These are phyloP conservation scores for Danionella dracula DNA, from an alignment of 2,797 vertebrate genomes.

Conservation along the genomic window DNA sequence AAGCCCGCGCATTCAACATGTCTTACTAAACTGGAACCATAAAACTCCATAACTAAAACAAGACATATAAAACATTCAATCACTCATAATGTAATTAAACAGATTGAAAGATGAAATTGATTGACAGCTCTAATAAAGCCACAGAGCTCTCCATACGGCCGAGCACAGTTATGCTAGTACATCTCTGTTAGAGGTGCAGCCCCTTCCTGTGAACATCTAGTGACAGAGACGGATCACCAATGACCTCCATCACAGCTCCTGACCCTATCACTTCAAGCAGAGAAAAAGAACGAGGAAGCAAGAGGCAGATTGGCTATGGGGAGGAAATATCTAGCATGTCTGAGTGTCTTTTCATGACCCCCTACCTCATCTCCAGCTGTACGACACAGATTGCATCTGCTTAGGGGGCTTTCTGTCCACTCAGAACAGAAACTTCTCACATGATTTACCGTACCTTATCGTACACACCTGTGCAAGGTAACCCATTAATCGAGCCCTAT, in stretches of 20 bases:
- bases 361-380: slow-evolving; percentile 36
- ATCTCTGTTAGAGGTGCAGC: not conserved
- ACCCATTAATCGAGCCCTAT: slow-evolving; percentile 30
- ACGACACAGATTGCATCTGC: slow-evolving; percentile 37
- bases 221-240: slow-evolving; percentile 28
- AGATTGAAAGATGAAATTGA: not conserved
- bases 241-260: slow-evolving; percentile 34
- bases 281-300: slow-evolving; percentile 4
- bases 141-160: not conserved
- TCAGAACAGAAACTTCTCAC: not conserved
- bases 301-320: not conserved
- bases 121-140: not conserved
- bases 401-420: slow-evolving; percentile 24
- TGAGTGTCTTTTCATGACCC: slow-evolving; percentile 25
- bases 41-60: too few species aligned
- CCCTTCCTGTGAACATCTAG: not conserved
- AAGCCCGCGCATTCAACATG: too few species aligned
- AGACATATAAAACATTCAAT: not conserved
- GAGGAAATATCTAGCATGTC: slow-evolving; percentile 10
- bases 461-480: slow-evolving; percentile 42
- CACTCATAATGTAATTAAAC: not conserved
- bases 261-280: slow-evolving; percentile 19
- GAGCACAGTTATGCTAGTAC: not conserved
- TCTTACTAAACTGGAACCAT: too few species aligned
- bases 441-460: slow-evolving; percentile 41